These are phyloP conservation scores for Trachythela sp. DNA, from an alignment of 64 coral and sea anemone species.

Conservation along the genomic window DNA sequence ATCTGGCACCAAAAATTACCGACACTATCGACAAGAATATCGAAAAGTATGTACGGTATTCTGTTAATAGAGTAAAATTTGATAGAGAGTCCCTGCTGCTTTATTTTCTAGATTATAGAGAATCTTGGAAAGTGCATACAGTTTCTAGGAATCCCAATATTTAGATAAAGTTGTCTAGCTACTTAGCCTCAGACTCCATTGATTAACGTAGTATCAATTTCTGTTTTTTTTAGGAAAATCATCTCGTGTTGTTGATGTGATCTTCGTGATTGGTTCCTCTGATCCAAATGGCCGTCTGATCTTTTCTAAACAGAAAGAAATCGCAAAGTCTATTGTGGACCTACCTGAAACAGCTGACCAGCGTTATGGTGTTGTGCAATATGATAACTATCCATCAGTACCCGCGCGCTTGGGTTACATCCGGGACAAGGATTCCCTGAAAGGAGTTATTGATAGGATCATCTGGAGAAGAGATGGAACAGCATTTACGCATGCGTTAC, in stretches of 20 bases:
- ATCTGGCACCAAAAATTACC: neutral
- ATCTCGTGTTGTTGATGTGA: neutral
- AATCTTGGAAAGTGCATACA: too few species aligned
- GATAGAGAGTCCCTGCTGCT: too few species aligned
- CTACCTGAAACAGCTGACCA: neutral
- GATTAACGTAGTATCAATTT: too few species aligned
- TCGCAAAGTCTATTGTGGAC: neutral
- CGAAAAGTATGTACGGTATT: neutral
- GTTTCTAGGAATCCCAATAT: too few species aligned
- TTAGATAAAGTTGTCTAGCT: too few species aligned
- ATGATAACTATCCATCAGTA: neutral
- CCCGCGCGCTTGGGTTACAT: neutral
- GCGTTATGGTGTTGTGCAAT: neutral
- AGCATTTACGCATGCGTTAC: neutral
- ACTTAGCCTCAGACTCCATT: too few species aligned
- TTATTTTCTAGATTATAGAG: too few species aligned
- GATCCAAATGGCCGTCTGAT: neutral
- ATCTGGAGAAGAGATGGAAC: neutral
- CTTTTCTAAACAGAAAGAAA: slow-evolving; percentile 1
- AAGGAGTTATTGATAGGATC: neutral
- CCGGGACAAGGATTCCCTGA: neutral
- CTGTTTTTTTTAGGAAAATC: slow-evolving; percentile 8
- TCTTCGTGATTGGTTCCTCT: neutral
- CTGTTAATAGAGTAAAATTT: neutral
- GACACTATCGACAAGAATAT: neutral